Conservation (phyloP, 2,888 invertebrate genomes). For the Dexiosoma caninum region DNA sequence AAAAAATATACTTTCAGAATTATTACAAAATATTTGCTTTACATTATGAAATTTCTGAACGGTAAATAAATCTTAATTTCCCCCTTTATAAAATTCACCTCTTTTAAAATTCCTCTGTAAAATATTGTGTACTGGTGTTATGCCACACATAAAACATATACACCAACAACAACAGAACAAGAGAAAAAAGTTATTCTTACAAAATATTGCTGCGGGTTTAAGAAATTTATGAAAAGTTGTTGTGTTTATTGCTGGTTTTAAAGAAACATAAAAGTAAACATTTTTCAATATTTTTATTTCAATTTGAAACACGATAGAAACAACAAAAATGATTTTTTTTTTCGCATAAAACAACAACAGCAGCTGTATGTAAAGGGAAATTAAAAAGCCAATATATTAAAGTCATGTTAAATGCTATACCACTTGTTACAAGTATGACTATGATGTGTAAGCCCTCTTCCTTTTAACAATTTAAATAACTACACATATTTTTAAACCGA, state of each 20-base stretch:
- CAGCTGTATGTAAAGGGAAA: not conserved
- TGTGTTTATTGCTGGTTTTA: conserved; percentile 31
- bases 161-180: not conserved
- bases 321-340: not conserved
- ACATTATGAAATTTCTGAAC: too few relatives aligned
- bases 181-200: conserved; percentile 1
- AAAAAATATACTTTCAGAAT: too few relatives aligned
- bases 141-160: too few relatives aligned
- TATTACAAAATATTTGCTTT: too few relatives aligned
- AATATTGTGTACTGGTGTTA: too few relatives aligned
- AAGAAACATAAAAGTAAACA: not conserved
- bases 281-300: conserved; percentile 18
- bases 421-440: conserved; percentile 49
- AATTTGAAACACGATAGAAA: not conserved
- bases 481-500: conserved; percentile 11
- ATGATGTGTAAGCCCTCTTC: not conserved
- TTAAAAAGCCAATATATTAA: conserved; percentile 50
- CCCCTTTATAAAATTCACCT: too few relatives aligned
- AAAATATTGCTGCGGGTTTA: conserved; percentile 30
- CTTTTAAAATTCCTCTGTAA: too few relatives aligned
- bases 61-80: too few relatives aligned
- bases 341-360: not conserved
- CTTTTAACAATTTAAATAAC: not conserved
- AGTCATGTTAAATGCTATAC: conserved; percentile 53
- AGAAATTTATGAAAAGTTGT: conserved; percentile 42